Conservation (phyloP, 2,113 vertebrate species). For the Cricetomys ansorgei region DNA sequence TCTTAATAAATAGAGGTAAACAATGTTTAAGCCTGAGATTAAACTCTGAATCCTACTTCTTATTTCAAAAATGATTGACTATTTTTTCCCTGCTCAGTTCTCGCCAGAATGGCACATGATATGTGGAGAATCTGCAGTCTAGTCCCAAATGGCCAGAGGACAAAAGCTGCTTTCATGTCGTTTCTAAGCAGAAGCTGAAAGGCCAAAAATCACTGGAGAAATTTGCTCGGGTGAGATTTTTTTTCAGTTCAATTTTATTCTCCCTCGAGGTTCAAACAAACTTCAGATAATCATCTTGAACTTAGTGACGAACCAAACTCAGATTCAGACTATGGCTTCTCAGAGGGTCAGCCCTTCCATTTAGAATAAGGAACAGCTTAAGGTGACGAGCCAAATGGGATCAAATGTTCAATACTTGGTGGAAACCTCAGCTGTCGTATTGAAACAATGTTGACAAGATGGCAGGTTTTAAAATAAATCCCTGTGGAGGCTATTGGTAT, state of each 20-base stretch:
- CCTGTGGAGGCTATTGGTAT: not conserved
- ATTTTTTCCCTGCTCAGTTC: not conserved
- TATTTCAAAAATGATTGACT: conserved; percentile 35
- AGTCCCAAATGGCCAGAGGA: conserved; percentile 22
- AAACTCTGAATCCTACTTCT: not conserved
- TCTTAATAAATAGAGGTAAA: not conserved
- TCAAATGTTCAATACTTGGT: conserved; percentile 69
- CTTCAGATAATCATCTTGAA: conserved; percentile 79
- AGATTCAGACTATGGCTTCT: conserved; percentile 27
- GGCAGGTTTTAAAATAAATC: conserved; percentile 70
- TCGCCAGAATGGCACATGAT: not conserved
- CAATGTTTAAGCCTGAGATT: conserved; percentile 9
- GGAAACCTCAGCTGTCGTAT: conserved; percentile 46
- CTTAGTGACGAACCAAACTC: conserved; percentile 72
- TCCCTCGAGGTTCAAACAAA: conserved; percentile 74
- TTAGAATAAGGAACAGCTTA: conserved; percentile 61
- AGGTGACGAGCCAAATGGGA: conserved; percentile 63
- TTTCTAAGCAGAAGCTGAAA: conserved; percentile 64
- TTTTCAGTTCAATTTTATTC: conserved; percentile 64
- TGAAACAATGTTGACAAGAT: conserved; percentile 71
- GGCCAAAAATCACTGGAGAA: conserved; percentile 62
- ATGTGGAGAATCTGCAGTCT: not conserved
- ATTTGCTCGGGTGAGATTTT: conserved; percentile 53
- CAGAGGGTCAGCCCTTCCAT: conserved; percentile 73
- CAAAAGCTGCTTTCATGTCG: conserved; percentile 57